Base-by-base conservation (phyloP, 2,113 vertebrate species). In the Mormyrus lacerda region DNA sequence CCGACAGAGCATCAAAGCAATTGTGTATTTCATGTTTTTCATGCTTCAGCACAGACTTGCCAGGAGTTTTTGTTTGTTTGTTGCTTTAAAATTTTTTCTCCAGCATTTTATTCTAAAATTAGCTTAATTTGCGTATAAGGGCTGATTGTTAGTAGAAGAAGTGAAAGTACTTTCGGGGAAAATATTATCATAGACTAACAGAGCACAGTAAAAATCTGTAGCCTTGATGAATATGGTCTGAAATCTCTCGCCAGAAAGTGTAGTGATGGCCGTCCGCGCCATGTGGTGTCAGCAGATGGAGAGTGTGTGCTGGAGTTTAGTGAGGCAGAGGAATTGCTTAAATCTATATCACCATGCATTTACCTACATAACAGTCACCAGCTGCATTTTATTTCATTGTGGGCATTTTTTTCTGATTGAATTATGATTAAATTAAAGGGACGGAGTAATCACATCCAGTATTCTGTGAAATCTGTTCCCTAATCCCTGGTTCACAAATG, bases 401-500 rank as follows among this genome's bases (percentile, higher is more conserved):
- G 15, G 11, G 89, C 91, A 87, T 93, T 91, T 93, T 87, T 47
- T 53, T 90, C 92, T 91, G 91, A 65, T 69, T n/a, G 73, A 90
- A 88, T 91, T 24, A 91, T 87, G 88, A 90, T 76, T 87, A 92
- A 93, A 93, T 91, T 89, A 91, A 91, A 91, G 88, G 90, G 89
- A 91, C 89, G 91, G 90, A 93, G 93, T 93, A 93, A 94, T 94
- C 91, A 94, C 91, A 92, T 90, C 91, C 87, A 91, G 91, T 19
- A 17, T 88, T 88, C 89, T 87, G 61, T 31, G 92, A 93, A 94
- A 92, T 90, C 1, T 39, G 69, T 89, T 91, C 91, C 89, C 90
- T 47, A 90, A 92, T 94, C 93, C 92, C 91, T 89, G 93, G 94
- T 94, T 92, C 93, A 90, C 89, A 91, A 91, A 92, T 93, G 92